Evolutionary conservation across 2,888 invertebrate genomes (phyloP).

Genomic region (Aelia acuminata): DNA sequence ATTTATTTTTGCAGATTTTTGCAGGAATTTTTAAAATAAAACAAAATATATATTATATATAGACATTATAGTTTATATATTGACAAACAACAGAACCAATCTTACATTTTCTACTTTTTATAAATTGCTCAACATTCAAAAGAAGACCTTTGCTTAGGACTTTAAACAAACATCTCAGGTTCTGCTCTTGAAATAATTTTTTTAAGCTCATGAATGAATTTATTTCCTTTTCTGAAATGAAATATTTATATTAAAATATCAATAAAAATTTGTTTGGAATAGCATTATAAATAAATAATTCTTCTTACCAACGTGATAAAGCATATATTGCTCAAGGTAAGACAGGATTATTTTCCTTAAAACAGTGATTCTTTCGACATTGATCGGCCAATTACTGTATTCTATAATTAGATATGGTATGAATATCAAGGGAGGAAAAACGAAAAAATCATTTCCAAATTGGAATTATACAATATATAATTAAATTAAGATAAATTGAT

Average conservation of each 20-base stretch:
- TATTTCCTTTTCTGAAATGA: neutral
- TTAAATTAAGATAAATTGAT: no score
- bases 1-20: no score
- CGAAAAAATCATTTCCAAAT: no score
- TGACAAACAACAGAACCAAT: neutral
- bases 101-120: slow-evolving; percentile 41
- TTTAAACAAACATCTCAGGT: slow-evolving; percentile 14
- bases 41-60: no score
- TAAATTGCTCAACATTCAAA: slow-evolving; percentile 25
- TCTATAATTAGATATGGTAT: neutral
- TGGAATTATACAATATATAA: no score
- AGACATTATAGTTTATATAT: neutral
- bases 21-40: no score
- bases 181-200: neutral
- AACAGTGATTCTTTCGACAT: neutral
- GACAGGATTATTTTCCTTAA: slow-evolving; percentile 21
- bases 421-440: neutral
- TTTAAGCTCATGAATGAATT: neutral
- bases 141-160: slow-evolving; percentile 43
- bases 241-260: neutral
- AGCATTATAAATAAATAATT: neutral
- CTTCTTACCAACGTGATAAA: slow-evolving; percentile 6
- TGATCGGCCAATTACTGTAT: neutral
- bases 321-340: slow-evolving; percentile 30
- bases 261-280: neutral